Conservation (phyloP, 2,888 invertebrate genomes). For the Oligia strigilis region DNA sequence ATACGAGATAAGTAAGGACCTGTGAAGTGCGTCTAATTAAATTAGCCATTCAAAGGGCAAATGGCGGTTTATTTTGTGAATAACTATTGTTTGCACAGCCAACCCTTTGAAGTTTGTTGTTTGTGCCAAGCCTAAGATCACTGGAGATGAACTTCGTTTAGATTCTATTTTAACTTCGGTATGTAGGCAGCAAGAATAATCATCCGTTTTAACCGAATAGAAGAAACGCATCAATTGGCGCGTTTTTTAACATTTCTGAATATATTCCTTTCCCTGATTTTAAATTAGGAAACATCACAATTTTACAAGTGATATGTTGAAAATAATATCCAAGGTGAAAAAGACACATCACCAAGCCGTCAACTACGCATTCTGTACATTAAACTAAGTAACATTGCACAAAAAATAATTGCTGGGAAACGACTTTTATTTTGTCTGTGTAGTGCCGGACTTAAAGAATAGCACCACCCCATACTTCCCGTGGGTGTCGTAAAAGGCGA, state of each 20-base stretch:
- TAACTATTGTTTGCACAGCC: constrained; percentile 32
- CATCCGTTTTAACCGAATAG: background rate
- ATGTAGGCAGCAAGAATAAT: constrained; percentile 14
- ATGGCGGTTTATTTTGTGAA: constrained; percentile 40
- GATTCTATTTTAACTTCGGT: constrained; percentile 16
- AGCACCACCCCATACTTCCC: too few species aligned
- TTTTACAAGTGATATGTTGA: background rate
- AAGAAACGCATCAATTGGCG: background rate
- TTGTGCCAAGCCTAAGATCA: constrained; percentile 36
- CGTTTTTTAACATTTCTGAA: background rate
- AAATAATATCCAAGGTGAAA: background rate
- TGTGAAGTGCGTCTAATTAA: constrained; percentile 24
- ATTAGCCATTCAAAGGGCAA: constrained; percentile 33
- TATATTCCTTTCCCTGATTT: background rate
- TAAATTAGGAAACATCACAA: background rate
- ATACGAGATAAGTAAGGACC: constrained; percentile 5
- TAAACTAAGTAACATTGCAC: too few species aligned
- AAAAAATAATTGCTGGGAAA: too few species aligned
- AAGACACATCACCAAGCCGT: too few species aligned
- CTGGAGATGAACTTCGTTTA: constrained; percentile 28
- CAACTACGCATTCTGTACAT: too few species aligned
- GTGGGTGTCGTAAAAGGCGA: too few species aligned
- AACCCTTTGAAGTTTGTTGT: constrained; percentile 46
- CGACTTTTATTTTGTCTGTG: too few species aligned
- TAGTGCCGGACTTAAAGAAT: too few species aligned